Percentiles rank a stretch among this genome's conserved stretches.
Conservation (phyloP, 2,113 vertebrate genomes). For the Salvator merianae region DNA sequence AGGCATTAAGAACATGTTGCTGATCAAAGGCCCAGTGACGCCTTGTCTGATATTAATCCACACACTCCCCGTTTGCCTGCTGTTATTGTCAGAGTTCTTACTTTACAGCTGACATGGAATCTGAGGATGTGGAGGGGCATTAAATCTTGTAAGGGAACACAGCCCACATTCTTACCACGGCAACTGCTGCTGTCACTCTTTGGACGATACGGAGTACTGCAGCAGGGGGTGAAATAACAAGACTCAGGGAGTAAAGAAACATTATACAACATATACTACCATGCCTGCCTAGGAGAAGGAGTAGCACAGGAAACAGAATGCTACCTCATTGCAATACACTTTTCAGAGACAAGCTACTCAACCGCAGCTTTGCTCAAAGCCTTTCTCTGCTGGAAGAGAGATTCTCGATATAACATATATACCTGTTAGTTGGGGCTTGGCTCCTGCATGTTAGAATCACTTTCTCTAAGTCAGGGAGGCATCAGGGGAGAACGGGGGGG, state of each 20-base stretch:
- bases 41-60: not conserved
- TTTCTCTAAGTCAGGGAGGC: too few relatives aligned
- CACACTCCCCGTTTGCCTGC: not conserved
- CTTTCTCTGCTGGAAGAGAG: not conserved
- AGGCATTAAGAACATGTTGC: not conserved
- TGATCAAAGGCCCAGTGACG: not conserved
- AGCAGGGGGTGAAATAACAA: constrained; percentile 12
- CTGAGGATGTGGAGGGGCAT: constrained; percentile 47
- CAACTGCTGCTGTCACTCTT: constrained; percentile 85
- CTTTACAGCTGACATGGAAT: constrained; percentile 75
- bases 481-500: too few relatives aligned
- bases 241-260: constrained; percentile 34
- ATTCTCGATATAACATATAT: not conserved
- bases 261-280: not conserved
- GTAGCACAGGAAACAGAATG: not conserved
- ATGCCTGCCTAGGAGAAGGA: not conserved
- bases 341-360: not conserved
- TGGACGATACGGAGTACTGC: constrained; percentile 24
- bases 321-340: not conserved
- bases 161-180: constrained; percentile 69
- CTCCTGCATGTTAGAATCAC: too few relatives aligned
- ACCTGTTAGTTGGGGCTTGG: too few relatives aligned
- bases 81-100: constrained; percentile 66
- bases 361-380: not conserved
- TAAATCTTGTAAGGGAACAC: constrained; percentile 60